Evolutionary conservation across 2,113 vertebrate genomes (phyloP).

Genomic region (Candoia aspera): DNA sequence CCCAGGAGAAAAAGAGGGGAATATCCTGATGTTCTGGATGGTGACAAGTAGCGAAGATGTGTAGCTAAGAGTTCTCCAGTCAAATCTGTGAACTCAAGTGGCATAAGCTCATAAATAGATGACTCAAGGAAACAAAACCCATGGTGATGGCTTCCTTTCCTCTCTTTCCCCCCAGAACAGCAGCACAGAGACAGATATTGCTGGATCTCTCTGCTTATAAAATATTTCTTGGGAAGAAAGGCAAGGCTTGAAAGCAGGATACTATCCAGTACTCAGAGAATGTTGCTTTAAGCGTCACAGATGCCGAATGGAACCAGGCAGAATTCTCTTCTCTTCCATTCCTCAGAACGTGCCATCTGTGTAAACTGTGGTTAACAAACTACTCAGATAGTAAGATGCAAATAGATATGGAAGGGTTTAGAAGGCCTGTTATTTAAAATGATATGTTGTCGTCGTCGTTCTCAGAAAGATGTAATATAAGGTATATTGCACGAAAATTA

Average conservation of each 20-base stretch:
- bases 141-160: neutral
- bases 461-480: neutral
- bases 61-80: too few species aligned
- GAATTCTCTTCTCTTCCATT: neutral
- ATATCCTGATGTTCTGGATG: neutral
- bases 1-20: neutral
- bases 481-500: neutral
- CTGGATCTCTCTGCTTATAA: too few species aligned
- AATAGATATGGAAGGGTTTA: neutral
- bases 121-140: too few species aligned
- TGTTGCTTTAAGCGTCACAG: neutral
- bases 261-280: neutral
- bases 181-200: too few species aligned
- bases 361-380: neutral
- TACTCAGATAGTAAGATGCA: neutral
- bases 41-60: neutral
- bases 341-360: neutral
- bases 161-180: neutral
- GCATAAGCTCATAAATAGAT: too few species aligned
- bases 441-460: neutral
- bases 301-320: neutral
- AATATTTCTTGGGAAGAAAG: neutral
- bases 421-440: neutral
- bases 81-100: too few species aligned
- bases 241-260: neutral